Evolutionary conservation across 1,140 invertebrate species (phyloP).

Genomic region (Oryzaephilus surinamensis): DNA sequence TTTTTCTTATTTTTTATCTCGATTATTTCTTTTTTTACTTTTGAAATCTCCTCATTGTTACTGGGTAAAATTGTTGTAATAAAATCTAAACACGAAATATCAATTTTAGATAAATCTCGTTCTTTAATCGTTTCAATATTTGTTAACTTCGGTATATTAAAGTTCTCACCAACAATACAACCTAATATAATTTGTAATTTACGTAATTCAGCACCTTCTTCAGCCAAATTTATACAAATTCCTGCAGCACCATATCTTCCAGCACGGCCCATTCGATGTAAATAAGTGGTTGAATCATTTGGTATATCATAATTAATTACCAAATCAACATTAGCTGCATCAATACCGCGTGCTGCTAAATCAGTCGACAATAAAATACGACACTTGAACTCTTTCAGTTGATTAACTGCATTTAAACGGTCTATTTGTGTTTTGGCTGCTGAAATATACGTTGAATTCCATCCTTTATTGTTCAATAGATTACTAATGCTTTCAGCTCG

Average conservation of each 20-base stretch:
- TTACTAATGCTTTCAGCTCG: constrained; percentile 63
- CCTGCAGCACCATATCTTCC: constrained; percentile 80
- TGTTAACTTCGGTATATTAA: constrained; percentile 42
- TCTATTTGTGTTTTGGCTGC: constrained; percentile 69
- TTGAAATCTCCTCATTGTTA: too few relatives aligned
- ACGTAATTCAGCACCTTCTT: constrained; percentile 45
- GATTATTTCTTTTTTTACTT: too few relatives aligned
- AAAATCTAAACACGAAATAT: too few relatives aligned
- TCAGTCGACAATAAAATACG: constrained; percentile 87
- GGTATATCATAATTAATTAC: constrained; percentile 90
- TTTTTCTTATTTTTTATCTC: too few relatives aligned
- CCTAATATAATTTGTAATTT: constrained; percentile 47
- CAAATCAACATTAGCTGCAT: constrained; percentile 84
- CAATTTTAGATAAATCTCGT: too few relatives aligned
- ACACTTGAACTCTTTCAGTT: constrained; percentile 67
- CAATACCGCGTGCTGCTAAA: constrained; percentile 77
- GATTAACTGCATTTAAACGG: constrained; percentile 61
- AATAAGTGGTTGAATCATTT: constrained; percentile 72
- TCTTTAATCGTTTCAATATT: too few relatives aligned
- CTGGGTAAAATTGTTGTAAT: too few relatives aligned
- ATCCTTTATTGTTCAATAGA: constrained; percentile 55
- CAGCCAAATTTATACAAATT: constrained; percentile 55
- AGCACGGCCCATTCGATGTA: constrained; percentile 91
- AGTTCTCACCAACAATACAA: constrained; percentile 38
- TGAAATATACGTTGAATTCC: constrained; percentile 59